Percentiles rank a stretch among this genome's conserved stretches.
Conservation (phyloP, 2,797 vertebrate genomes). For the Zenarchopterus dispar region DNA sequence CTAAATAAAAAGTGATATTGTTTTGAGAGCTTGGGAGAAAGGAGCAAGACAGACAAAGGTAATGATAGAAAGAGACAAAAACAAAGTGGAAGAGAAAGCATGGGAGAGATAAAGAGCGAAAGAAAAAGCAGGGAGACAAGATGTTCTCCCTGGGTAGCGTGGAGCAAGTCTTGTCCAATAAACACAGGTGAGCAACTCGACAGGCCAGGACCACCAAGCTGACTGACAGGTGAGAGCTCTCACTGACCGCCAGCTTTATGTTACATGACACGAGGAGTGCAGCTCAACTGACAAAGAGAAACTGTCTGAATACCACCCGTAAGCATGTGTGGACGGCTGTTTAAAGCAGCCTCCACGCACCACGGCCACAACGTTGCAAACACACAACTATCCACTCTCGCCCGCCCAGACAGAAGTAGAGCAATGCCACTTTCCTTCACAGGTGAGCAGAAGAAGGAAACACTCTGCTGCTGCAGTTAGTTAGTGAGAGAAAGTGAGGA, state of each 20-base stretch:
- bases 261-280: constrained; percentile 84
- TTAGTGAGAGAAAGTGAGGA: constrained; percentile 70
- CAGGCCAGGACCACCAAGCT: constrained; percentile 78
- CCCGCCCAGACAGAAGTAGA: constrained; percentile 52
- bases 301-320: constrained; percentile 43
- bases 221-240: constrained; percentile 82
- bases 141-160: constrained; percentile 76
- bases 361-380: constrained; percentile 52
- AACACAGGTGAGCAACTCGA: constrained; percentile 80
- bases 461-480: constrained; percentile 69
- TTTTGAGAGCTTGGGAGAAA: constrained; percentile 31
- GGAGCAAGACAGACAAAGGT: constrained; percentile 42
- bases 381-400: constrained; percentile 41
- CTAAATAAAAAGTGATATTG: constrained; percentile 46
- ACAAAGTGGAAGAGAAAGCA: constrained; percentile 54
- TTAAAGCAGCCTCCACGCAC: constrained; percentile 53
- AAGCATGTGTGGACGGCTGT: constrained; percentile 29
- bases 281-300: constrained; percentile 76
- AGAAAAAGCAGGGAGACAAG: constrained; percentile 61
- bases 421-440: constrained; percentile 71
- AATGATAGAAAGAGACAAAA: constrained; percentile 52
- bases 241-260: constrained; percentile 82
- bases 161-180: constrained; percentile 78
- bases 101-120: constrained; percentile 50
- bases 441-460: constrained; percentile 80